A percentile compares a stretch with the other conserved stretches of the same genome.
Evolutionary conservation across 2,888 invertebrate species (phyloP).

Genomic region (Lathronympha strigana): DNA sequence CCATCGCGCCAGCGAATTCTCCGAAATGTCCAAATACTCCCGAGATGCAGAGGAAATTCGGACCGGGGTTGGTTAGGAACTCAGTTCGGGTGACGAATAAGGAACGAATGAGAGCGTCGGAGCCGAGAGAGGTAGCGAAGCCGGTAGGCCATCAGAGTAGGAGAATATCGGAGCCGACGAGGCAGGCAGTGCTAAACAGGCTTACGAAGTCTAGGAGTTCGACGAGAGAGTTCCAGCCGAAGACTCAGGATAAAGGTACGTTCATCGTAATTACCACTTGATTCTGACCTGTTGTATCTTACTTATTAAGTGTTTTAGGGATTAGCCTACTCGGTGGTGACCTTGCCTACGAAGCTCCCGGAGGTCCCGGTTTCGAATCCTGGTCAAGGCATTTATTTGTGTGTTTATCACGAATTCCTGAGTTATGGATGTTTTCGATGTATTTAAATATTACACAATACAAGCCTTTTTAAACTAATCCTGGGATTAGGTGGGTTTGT

Average conservation of each 20-base stretch:
- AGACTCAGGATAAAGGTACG: slow-evolving; percentile 72
- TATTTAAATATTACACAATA: too few relatives aligned
- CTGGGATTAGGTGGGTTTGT: too few relatives aligned
- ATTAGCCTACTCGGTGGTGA: too few relatives aligned
- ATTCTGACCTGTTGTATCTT: neutral
- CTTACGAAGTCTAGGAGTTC: slow-evolving; percentile 79
- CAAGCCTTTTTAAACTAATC: too few relatives aligned
- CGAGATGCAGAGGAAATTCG: slow-evolving; percentile 85
- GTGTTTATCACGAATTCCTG: too few relatives aligned
- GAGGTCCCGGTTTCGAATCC: too few relatives aligned
- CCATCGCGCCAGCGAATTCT: slow-evolving; percentile 75
- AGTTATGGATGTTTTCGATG: too few relatives aligned
- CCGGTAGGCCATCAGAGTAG: slow-evolving; percentile 73
- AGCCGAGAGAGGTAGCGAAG: slow-evolving; percentile 77
- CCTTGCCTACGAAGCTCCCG: too few relatives aligned
- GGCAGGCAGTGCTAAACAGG: slow-evolving; percentile 71
- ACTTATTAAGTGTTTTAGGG: too few relatives aligned
- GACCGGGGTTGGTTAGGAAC: slow-evolving; percentile 75
- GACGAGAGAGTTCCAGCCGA: slow-evolving; percentile 76
- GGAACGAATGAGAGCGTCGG: slow-evolving; percentile 82
- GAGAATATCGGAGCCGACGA: slow-evolving; percentile 70
- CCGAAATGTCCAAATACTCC: slow-evolving; percentile 86
- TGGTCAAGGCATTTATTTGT: too few relatives aligned
- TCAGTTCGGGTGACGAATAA: slow-evolving; percentile 72
- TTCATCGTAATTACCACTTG: slow-evolving; percentile 19